Evolutionary conservation across 2,113 vertebrate species (phyloP).

Genomic region (Gadus macrocephalus): DNA sequence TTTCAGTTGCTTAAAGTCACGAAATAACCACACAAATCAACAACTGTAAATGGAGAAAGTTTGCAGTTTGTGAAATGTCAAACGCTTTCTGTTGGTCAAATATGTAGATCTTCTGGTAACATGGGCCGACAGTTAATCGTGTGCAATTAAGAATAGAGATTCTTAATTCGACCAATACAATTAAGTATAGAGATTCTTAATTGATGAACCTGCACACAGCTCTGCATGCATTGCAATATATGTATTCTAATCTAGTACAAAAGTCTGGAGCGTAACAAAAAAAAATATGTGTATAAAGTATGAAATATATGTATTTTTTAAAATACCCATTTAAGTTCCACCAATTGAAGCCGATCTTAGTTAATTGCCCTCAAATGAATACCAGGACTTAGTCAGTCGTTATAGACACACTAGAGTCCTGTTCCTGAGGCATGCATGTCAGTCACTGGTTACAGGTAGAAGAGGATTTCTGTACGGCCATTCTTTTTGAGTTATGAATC

Average conservation of each 20-base stretch:
- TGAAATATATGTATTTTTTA: neutral
- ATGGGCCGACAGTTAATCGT: too few relatives aligned
- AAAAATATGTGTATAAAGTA: neutral
- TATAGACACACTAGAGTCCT: slow-evolving; percentile 53
- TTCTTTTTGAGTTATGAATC: slow-evolving; percentile 67
- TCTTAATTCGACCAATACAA: too few relatives aligned
- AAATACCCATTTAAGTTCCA: slow-evolving; percentile 3
- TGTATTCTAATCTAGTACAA: slow-evolving; percentile 30
- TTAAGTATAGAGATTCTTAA: too few relatives aligned
- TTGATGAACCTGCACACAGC: slow-evolving; percentile 40
- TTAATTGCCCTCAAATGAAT: slow-evolving; percentile 14
- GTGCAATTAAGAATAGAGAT: too few relatives aligned
- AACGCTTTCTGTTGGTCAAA: too few relatives aligned
- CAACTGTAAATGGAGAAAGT: too few relatives aligned
- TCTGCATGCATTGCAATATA: slow-evolving; percentile 56
- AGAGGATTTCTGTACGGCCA: slow-evolving; percentile 61
- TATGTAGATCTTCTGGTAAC: too few relatives aligned
- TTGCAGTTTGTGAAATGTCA: too few relatives aligned
- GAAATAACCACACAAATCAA: too few relatives aligned
- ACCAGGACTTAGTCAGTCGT: slow-evolving; percentile 43
- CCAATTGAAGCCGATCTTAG: neutral
- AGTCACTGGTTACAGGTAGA: slow-evolving; percentile 63
- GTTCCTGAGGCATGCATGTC: slow-evolving; percentile 56
- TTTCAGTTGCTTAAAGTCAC: too few relatives aligned
- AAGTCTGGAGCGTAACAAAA: slow-evolving; percentile 7